These are phyloP conservation scores for Mellilla xanthometata DNA, from an alignment of 2,888 invertebrate genomes.

Conservation along the genomic window DNA sequence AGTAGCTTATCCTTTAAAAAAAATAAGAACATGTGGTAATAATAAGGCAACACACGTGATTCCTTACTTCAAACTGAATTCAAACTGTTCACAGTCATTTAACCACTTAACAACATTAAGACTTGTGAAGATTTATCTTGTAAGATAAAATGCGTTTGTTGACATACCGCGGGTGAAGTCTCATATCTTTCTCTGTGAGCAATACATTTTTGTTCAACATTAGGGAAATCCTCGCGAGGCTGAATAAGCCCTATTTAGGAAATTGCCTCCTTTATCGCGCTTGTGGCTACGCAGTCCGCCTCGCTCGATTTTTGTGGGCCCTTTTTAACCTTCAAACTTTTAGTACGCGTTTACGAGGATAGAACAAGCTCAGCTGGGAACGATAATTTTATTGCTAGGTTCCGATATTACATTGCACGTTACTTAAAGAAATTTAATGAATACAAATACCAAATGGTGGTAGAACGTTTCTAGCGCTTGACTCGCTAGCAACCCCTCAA, in stretches of 20 bases:
- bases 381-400: slow-evolving; percentile 15
- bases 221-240: slow-evolving; percentile 68
- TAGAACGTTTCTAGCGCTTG: too few species aligned
- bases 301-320: slow-evolving; percentile 43
- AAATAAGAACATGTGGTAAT: too few species aligned
- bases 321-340: slow-evolving; percentile 49
- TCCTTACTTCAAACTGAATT: too few species aligned
- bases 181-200: slow-evolving; percentile 39
- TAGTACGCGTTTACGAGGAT: slow-evolving; percentile 40
- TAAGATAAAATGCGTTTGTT: slow-evolving; percentile 24
- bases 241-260: slow-evolving; percentile 63
- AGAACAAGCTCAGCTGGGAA: slow-evolving; percentile 15
- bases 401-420: slow-evolving; percentile 1
- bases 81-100: too few species aligned
- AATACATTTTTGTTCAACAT: slow-evolving; percentile 72
- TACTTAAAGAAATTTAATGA: too few species aligned
- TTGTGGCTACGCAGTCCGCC: slow-evolving; percentile 56
- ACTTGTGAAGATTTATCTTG: slow-evolving; percentile 25
- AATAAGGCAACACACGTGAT: too few species aligned
- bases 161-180: slow-evolving; percentile 21
- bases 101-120: slow-evolving; percentile 15
- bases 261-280: slow-evolving; percentile 72
- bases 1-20: too few species aligned
- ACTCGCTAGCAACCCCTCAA: too few species aligned
- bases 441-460: too few species aligned